Evolutionary conservation across 2,797 vertebrate species (phyloP).

Genomic region (Aphelocoma californica): DNA sequence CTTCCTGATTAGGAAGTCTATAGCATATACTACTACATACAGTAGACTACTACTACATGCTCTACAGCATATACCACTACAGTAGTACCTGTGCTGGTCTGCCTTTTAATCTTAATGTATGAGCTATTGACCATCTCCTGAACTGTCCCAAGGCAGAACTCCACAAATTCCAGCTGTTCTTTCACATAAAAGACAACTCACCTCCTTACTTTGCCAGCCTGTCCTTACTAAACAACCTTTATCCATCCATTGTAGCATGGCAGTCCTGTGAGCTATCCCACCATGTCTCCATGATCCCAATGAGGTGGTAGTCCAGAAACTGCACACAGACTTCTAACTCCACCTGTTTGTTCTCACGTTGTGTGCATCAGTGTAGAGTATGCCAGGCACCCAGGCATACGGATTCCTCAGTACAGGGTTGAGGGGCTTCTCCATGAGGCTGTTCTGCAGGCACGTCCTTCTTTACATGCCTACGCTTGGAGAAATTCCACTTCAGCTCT

Average conservation of each 20-base stretch:
- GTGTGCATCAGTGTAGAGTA: neutral
- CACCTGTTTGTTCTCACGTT: neutral
- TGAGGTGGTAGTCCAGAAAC: neutral
- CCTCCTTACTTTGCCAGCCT: neutral
- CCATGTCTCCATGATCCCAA: neutral
- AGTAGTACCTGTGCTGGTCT: neutral
- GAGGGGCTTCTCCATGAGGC: neutral
- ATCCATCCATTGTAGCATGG: neutral
- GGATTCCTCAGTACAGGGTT: neutral
- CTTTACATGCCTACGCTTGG: neutral
- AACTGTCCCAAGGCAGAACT: neutral
- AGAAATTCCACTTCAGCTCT: neutral
- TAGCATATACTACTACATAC: neutral
- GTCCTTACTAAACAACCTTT: neutral
- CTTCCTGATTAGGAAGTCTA: neutral
- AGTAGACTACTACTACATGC: neutral
- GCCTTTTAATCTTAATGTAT: neutral
- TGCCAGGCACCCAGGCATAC: neutral
- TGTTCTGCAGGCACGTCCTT: neutral
- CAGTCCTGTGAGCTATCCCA: neutral
- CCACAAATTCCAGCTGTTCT: neutral
- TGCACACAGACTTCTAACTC: neutral
- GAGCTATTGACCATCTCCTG: neutral
- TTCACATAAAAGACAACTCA: neutral
- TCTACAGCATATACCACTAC: neutral